These are phyloP conservation scores for Tribolium freemani DNA, from an alignment of 2,888 invertebrate genomes.

Conservation along the genomic window DNA sequence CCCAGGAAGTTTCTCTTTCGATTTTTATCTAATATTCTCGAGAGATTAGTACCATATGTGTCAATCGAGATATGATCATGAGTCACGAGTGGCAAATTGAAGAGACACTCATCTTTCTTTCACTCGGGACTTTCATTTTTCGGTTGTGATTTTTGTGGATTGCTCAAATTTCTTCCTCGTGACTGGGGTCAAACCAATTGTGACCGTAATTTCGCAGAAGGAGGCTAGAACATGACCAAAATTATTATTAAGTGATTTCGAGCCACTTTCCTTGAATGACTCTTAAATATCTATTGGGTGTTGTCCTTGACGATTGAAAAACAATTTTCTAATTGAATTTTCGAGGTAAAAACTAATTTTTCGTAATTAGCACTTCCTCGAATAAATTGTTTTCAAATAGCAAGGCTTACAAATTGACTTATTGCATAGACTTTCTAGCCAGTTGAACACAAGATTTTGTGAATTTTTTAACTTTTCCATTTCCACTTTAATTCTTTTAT, in stretches of 20 bases:
- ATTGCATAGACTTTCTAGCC: no score
- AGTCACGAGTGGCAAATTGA: not conserved
- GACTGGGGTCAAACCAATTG: not conserved
- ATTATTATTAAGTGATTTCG: not conserved
- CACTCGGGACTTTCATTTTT: not conserved
- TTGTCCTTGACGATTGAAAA: not conserved
- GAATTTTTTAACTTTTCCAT: no score
- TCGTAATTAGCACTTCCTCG: not conserved
- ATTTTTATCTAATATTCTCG: constrained; percentile 13
- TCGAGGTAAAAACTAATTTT: not conserved
- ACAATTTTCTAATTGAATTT: not conserved
- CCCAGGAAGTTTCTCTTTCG: constrained; percentile 13
- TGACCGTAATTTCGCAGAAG: no score
- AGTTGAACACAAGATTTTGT: no score
- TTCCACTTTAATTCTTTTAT: no score
- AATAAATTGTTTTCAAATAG: not conserved
- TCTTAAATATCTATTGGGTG: not conserved
- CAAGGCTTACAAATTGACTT: not conserved
- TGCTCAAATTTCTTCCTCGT: not conserved
- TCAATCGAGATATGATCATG: constrained; percentile 1
- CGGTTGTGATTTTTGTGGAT: not conserved
- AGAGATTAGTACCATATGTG: constrained; percentile 6
- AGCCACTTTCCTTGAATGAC: no score
- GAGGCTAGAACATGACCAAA: not conserved
- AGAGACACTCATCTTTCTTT: not conserved